Conservation (phyloP, 1,140 invertebrate genomes). For the Conus betulinus region DNA sequence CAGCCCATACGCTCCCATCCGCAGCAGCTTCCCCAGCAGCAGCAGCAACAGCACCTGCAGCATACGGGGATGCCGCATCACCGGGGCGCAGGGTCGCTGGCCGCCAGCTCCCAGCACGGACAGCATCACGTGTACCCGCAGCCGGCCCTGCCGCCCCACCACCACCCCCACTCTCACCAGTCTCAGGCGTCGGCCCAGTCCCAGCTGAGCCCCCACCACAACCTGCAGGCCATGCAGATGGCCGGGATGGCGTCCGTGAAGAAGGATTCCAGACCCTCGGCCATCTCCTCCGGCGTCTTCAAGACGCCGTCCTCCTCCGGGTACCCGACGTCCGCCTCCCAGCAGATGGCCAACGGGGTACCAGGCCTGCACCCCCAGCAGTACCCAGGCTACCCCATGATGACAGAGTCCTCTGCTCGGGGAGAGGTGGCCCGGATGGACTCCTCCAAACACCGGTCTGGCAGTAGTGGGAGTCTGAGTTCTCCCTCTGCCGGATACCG, state of each 20-base stretch:
- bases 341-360: background rate
- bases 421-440: background rate
- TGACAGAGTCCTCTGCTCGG: background rate
- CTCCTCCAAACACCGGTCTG: background rate
- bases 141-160: background rate
- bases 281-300: constrained; percentile 19
- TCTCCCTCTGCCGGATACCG: background rate
- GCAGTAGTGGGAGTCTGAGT: too few species aligned
- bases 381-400: constrained; percentile 25
- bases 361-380: constrained; percentile 27
- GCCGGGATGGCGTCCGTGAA: background rate
- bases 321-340: background rate
- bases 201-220: background rate
- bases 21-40: constrained; percentile 13
- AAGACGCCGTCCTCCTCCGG: constrained; percentile 14
- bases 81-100: background rate
- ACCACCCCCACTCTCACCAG: background rate
- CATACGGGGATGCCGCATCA: background rate
- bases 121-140: background rate
- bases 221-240: constrained; percentile 22
- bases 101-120: background rate
- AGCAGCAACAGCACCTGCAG: constrained; percentile 15
- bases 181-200: background rate
- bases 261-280: background rate
- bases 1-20: constrained; percentile 7